These are phyloP conservation scores for Phocides pigmalion DNA, from an alignment of 1,140 invertebrate species.

Conservation along the genomic window DNA sequence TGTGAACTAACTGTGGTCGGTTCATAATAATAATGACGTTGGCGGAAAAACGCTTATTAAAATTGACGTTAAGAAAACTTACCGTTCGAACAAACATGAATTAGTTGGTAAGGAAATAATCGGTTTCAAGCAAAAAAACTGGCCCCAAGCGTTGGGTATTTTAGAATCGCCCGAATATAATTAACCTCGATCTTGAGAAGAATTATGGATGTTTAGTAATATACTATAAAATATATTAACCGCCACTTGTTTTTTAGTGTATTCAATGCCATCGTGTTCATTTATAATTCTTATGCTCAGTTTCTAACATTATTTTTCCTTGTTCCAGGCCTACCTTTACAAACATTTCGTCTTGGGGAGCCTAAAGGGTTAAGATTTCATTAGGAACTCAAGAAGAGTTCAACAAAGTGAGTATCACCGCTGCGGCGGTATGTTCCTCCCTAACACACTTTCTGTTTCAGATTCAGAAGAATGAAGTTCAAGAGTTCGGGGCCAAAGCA, in stretches of 20 bases:
- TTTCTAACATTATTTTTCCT: slow-evolving; percentile 40
- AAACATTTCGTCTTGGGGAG: slow-evolving; percentile 63
- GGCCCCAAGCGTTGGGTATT: no score
- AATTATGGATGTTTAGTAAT: neutral
- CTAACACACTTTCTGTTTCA: slow-evolving; percentile 59
- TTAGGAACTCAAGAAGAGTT: slow-evolving; percentile 78
- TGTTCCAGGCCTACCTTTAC: slow-evolving; percentile 75
- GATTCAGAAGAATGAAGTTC: slow-evolving; percentile 34
- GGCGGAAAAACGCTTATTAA: no score
- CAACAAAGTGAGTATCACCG: slow-evolving; percentile 76
- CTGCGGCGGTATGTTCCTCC: slow-evolving; percentile 56
- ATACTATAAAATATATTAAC: no score
- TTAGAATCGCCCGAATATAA: neutral
- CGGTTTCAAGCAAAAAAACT: no score
- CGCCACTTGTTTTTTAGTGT: neutral
- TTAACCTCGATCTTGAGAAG: slow-evolving; percentile 7
- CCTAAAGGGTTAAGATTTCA: slow-evolving; percentile 79
- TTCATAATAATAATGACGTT: no score
- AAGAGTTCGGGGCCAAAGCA: neutral
- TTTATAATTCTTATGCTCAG: slow-evolving; percentile 1
- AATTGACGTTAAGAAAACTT: no score
- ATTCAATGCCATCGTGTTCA: slow-evolving; percentile 3
- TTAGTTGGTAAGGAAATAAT: no score
- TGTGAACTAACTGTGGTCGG: no score
- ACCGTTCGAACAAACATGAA: no score